Conservation (phyloP, 2,888 invertebrate genomes). For the Arge pagana region DNA sequence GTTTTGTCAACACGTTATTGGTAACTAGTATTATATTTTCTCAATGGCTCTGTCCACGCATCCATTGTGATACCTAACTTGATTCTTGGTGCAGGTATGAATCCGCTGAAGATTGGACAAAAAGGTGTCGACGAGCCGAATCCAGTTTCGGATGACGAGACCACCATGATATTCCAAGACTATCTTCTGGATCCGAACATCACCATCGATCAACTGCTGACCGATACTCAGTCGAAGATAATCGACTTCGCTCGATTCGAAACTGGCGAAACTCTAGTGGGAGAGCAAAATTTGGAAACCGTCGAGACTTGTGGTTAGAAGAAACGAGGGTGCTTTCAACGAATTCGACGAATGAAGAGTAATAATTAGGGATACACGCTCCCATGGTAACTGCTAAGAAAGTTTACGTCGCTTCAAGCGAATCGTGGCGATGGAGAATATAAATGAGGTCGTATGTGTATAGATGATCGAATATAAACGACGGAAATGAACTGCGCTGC, state of each 20-base stretch:
- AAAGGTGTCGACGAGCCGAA: conserved; percentile 66
- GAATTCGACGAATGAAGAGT: too few relatives aligned
- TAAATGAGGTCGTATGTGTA: too few relatives aligned
- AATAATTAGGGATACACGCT: too few relatives aligned
- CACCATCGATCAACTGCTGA: conserved; percentile 74
- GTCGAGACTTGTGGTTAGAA: conserved; percentile 69
- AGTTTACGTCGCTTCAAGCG: too few relatives aligned
- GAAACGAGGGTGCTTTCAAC: background rate
- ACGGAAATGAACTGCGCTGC: too few relatives aligned
- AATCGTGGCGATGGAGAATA: too few relatives aligned
- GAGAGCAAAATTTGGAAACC: conserved; percentile 61
- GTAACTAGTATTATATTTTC: conserved; percentile 49
- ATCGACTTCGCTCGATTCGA: conserved; percentile 86
- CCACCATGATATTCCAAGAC: conserved; percentile 82
- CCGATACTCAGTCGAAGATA: conserved; percentile 69
- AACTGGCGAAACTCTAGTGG: conserved; percentile 71
- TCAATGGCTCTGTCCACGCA: conserved; percentile 12
- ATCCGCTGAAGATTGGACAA: conserved; percentile 76
- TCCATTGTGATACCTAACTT: too few relatives aligned
- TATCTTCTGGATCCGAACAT: conserved; percentile 78
- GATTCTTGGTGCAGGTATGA: conserved; percentile 65
- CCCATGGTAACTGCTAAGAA: too few relatives aligned
- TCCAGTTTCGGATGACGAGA: conserved; percentile 75
- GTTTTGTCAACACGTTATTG: conserved; percentile 92
- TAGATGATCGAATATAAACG: too few relatives aligned